These are phyloP conservation scores for Procavia capensis DNA, from an alignment of 2,113 vertebrate genomes.

Conservation along the genomic window DNA sequence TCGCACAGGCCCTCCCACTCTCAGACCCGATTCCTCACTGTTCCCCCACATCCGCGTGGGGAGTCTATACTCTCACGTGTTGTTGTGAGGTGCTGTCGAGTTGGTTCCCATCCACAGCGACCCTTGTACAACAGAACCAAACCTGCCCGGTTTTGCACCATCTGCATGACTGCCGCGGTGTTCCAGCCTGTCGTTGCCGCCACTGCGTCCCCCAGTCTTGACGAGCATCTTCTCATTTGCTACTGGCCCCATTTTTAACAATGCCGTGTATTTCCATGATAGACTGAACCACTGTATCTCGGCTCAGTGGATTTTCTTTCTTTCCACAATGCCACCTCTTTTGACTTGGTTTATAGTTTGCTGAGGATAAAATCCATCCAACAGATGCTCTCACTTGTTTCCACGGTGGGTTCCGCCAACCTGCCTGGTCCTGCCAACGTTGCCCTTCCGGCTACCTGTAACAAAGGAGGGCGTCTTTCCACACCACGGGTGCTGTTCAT, in stretches of 20 bases:
- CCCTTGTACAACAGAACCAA: too few relatives aligned
- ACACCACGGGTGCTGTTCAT: too few relatives aligned
- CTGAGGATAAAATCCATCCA: neutral
- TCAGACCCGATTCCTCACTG: neutral
- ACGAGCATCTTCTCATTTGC: too few relatives aligned
- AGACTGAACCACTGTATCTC: neutral
- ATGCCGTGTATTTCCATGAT: neutral
- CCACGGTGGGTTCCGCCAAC: neutral
- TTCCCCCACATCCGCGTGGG: neutral
- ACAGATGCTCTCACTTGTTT: neutral
- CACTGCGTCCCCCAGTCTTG: too few relatives aligned
- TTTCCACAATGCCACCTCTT: neutral
- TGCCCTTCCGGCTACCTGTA: neutral
- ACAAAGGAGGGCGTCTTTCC: neutral
- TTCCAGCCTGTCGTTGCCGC: too few relatives aligned
- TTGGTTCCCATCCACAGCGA: too few relatives aligned
- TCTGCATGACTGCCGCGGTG: too few relatives aligned
- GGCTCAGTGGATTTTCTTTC: neutral
- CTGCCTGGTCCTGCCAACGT: neutral
- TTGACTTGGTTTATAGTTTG: neutral
- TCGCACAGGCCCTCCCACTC: neutral
- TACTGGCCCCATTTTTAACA: neutral
- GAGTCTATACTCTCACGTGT: too few relatives aligned
- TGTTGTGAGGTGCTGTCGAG: too few relatives aligned
- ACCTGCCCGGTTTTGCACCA: too few relatives aligned